Evolutionary conservation across 2,797 vertebrate genomes (phyloP).

Genomic region (Lagorchestes hirsutus): DNA sequence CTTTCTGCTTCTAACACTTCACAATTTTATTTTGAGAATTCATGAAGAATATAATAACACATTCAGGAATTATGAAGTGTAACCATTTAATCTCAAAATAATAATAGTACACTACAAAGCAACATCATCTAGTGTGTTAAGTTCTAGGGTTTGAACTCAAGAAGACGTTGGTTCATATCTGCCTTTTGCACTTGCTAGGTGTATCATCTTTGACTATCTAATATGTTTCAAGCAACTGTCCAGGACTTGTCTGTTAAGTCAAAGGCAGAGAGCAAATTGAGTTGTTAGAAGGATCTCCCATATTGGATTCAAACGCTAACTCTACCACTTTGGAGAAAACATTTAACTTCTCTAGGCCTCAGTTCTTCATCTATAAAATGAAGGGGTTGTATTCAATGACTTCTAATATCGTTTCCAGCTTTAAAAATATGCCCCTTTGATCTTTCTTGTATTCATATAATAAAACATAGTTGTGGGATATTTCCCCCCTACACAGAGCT

Average conservation of each 20-base stretch:
- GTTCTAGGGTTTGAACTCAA: background rate
- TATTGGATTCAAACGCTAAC: background rate
- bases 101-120: background rate
- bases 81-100: background rate
- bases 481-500: conserved; percentile 56
- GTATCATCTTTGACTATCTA: background rate
- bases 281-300: background rate
- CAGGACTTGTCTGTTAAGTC: background rate
- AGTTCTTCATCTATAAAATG: background rate
- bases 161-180: background rate
- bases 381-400: background rate
- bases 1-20: conserved; percentile 39
- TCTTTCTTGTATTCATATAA: conserved; percentile 73
- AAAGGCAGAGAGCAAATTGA: background rate
- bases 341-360: conserved; percentile 31
- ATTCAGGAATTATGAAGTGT: background rate
- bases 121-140: background rate
- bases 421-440: background rate
- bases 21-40: conserved; percentile 59
- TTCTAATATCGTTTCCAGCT: background rate
- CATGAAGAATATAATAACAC: background rate
- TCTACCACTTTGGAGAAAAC: conserved; percentile 37
- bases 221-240: background rate
- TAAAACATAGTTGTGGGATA: conserved; percentile 44
- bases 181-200: background rate